Evolutionary conservation across 2,888 invertebrate genomes (phyloP), one percentile per base, ranked within the genome.

Genomic region (Eristalis pertinax): DNA sequence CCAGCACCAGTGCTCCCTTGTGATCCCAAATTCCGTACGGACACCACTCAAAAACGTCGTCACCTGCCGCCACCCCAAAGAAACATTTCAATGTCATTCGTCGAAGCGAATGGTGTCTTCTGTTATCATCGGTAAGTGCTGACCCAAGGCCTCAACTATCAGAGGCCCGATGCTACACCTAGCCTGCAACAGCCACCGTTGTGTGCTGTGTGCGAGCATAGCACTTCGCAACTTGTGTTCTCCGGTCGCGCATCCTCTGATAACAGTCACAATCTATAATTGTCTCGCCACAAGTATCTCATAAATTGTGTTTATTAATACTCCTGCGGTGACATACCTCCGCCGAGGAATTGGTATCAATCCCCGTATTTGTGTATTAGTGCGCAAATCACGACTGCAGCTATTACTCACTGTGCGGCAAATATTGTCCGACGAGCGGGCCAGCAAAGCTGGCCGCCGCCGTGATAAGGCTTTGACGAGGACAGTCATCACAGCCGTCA

Each of bases 251-350:
- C 56, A 35, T 19, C 24, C 24, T 65, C 29, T 67, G 75, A 75
- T 75, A 75, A 75, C 19, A 19, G 50, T 19, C 41, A 7, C 24
- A 64, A 75, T 75, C 75, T 75, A 60, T 67, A 41, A 65, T 75
- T 67, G 75, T 67, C 75, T 67, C 67, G 67, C 75, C 65, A 75
- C 32, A 58, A 67, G 24, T 58, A 41, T 38, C 58, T 64, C 29
- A 67, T 60, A 24, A 67, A 75, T 65, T 56, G 50, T 65, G n/a
- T 64, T 65, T 58, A 58, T 60, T 50, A 68, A 70, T 38, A 41
- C 22, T 60, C 26, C 75, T 75, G 65, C 38, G 29, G 67, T 19
- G 65, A 41, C 26, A 35, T 74, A n/a, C n/a, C n/a, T n/a, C n/a
- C n/a, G 35, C 32, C 56, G 22, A 35, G n/a, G 29, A 50, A n/a